Evolutionary conservation across 2,113 vertebrate species (phyloP).

Genomic region (Panthera leo): DNA sequence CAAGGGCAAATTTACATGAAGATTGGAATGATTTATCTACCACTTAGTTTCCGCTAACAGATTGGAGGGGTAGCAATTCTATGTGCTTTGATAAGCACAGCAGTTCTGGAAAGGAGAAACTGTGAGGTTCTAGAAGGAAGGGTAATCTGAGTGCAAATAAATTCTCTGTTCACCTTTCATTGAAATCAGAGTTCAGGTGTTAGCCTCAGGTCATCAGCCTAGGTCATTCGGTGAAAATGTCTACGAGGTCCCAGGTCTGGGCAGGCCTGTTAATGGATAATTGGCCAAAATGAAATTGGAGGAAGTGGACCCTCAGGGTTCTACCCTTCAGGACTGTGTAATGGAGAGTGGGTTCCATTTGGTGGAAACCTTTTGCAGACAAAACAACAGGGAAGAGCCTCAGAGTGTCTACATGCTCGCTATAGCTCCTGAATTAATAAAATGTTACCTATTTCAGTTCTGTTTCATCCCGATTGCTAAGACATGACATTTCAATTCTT

Average conservation of each 20-base stretch:
- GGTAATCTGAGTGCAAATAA: neutral
- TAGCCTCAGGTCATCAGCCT: neutral
- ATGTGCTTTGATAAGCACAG: neutral
- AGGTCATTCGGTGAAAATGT: neutral
- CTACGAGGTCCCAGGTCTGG: neutral
- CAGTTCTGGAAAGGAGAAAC: neutral
- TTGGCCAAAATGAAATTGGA: neutral
- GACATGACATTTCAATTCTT: conserved; percentile 73
- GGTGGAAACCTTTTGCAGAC: neutral
- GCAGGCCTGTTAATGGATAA: neutral
- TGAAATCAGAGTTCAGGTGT: neutral
- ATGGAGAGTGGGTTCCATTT: neutral
- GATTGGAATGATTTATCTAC: neutral
- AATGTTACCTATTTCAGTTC: neutral
- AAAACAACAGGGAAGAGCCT: neutral
- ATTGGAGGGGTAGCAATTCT: neutral
- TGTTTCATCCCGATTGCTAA: conserved; percentile 54
- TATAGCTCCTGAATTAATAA: neutral
- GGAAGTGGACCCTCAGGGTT: neutral
- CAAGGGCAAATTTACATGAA: neutral
- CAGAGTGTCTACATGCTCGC: neutral
- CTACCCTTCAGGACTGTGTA: neutral
- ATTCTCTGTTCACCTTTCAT: neutral
- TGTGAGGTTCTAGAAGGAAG: neutral
- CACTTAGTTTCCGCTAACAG: neutral